phyloP scores from a whole-genome alignment of 1,140 invertebrate species.

The Phenacoccus solenopsis region DNA sequence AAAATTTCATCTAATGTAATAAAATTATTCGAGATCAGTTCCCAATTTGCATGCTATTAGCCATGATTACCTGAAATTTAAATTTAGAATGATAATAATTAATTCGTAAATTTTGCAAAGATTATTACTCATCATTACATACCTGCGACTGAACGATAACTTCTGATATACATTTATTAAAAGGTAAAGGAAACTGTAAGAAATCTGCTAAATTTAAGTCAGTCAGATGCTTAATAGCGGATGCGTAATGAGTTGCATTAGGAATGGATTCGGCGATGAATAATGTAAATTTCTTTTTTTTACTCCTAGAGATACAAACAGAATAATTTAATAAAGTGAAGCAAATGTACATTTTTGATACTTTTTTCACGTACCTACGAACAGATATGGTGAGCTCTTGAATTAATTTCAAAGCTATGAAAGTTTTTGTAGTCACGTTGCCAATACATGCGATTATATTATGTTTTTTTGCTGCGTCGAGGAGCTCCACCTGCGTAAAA shows the following conservation, averaged over 20 bases:
- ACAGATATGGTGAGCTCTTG: conserved; percentile 52
- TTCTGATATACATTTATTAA: background rate
- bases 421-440: conserved; percentile 69
- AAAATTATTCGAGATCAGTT: background rate
- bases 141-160: background rate
- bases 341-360: too few relatives aligned
- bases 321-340: background rate
- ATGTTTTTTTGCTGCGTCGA: conserved; percentile 58
- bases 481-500: conserved; percentile 51
- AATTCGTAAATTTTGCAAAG: background rate
- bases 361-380: conserved; percentile 31
- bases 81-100: too few relatives aligned
- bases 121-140: background rate
- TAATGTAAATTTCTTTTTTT: conserved; percentile 20
- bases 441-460: conserved; percentile 78
- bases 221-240: conserved; percentile 20
- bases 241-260: conserved; percentile 25
- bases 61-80: background rate
- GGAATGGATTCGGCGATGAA: conserved; percentile 16
- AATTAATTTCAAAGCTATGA: conserved; percentile 76
- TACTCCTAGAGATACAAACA: background rate
- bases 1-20: conserved; percentile 16
- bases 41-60: background rate
- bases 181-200: background rate
- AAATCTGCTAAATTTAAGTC: conserved; percentile 11